Evolutionary conservation across 2,888 invertebrate species (phyloP), one percentile per base, ranked within the genome.

Genomic region (Margaritifera margaritifera): DNA sequence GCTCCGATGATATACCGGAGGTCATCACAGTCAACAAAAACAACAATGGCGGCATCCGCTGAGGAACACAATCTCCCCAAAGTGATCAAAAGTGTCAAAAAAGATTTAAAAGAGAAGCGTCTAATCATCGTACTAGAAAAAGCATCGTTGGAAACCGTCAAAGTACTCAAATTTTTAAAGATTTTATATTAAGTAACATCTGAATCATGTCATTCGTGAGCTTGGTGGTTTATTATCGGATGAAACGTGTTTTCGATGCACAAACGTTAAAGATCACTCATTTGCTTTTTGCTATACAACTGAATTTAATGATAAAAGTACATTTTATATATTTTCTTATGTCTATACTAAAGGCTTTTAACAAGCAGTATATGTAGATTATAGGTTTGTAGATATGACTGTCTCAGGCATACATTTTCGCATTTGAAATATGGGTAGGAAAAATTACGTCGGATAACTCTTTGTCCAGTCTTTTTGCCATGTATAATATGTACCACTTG

Each of bases 121-220:
- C 91, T 99, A 25, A 96, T 99, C 78, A 93, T 99, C 56, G 93
- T 99, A 70, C 91, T 99, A 66, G 98, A 98, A 91, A 94, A 95
- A 69, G 98, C 99, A 5, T 97, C 98, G 86, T 90, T 99, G 65
- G 99, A 99, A 91, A 95, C 96, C 58, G 97, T 98, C 0, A 99
- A 98, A 92, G 98, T 97, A 71, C 56, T 60, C 25, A 58, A 42
- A 3, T 61, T n/a, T 24, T 58, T 6, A 25, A n/a, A 58, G 22
- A n/a, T 56, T 54, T 62, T 42, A 42, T 42, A 11, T 42, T 42
- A 42, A 42, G 11, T 42, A 42, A 42, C 42, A 42, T 42, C 2
- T 42, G 1, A 42, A 11, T 42, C 42, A 11, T 42, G 42, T 42
- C 11, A 11, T 42, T 42, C 42, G 11, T 2, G 11, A 42, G 42